Conservation (phyloP, 2,113 vertebrate genomes). For the Dasyprocta punctata region DNA sequence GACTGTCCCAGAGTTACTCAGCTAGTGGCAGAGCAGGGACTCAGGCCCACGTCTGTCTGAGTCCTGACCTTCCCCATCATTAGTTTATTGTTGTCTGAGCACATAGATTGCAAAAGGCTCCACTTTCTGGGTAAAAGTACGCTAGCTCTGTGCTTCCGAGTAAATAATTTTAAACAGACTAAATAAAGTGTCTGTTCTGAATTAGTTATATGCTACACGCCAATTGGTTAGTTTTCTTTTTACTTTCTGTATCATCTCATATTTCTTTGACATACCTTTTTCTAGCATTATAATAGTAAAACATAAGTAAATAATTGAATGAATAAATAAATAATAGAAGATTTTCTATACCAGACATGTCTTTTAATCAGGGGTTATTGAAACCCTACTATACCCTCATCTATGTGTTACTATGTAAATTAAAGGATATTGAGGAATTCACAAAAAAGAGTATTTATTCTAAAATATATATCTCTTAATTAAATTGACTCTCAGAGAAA, state of each 20-base stretch:
- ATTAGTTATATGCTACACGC: background rate
- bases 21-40: background rate
- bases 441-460: background rate
- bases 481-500: background rate
- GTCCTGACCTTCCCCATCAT: background rate
- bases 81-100: background rate
- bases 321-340: background rate
- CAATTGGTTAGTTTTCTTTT: background rate
- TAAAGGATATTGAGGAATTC: background rate
- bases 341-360: background rate
- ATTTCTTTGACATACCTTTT: background rate
- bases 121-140: background rate
- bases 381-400: background rate
- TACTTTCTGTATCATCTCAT: background rate
- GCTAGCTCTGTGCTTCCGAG: background rate
- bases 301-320: background rate
- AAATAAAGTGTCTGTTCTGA: background rate
- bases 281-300: background rate
- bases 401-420: background rate
- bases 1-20: background rate
- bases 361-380: slow-evolving; percentile 4
- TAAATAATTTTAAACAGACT: background rate
- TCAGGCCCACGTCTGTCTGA: background rate
- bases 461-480: background rate
- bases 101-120: background rate